Evolutionary conservation across 1,140 invertebrate genomes (phyloP).

Genomic region (Neodiprion fabricii): DNA sequence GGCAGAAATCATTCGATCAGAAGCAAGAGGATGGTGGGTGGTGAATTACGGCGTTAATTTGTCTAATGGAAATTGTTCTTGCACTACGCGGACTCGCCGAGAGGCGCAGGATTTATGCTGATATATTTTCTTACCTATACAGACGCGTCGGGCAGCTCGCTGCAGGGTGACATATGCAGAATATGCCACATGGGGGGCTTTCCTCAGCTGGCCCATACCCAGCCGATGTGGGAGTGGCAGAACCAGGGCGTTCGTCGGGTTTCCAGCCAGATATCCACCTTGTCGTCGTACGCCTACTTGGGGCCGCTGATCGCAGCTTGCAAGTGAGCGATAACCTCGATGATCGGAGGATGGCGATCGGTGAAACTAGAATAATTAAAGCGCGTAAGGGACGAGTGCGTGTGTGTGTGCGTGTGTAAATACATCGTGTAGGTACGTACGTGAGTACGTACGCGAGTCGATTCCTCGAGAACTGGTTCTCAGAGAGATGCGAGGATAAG

Average conservation of each 20-base stretch:
- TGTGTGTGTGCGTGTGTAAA: too few species aligned
- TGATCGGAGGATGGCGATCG: not conserved
- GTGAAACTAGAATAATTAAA: not conserved
- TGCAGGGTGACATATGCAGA: constrained; percentile 50
- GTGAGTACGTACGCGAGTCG: not conserved
- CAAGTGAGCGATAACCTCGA: constrained; percentile 42
- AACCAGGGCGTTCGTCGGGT: constrained; percentile 23
- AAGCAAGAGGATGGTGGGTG: not conserved
- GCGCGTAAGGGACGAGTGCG: not conserved
- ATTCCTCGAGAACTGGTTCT: not conserved
- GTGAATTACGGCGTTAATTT: not conserved
- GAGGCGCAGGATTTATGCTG: too few species aligned
- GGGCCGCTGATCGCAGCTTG: constrained; percentile 53
- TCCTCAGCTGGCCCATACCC: constrained; percentile 29
- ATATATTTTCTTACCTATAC: too few species aligned
- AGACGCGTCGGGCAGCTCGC: not conserved
- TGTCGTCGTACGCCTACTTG: constrained; percentile 40
- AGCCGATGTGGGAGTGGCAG: constrained; percentile 30
- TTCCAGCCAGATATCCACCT: constrained; percentile 34
- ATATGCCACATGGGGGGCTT: constrained; percentile 57
- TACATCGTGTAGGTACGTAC: too few species aligned
- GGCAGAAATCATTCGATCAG: not conserved
- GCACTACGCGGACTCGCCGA: not conserved
- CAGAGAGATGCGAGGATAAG: not conserved
- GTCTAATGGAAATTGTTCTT: not conserved